Evolutionary conservation across 2,888 invertebrate species (phyloP).

Genomic region (Sarcophaga subvicina): DNA sequence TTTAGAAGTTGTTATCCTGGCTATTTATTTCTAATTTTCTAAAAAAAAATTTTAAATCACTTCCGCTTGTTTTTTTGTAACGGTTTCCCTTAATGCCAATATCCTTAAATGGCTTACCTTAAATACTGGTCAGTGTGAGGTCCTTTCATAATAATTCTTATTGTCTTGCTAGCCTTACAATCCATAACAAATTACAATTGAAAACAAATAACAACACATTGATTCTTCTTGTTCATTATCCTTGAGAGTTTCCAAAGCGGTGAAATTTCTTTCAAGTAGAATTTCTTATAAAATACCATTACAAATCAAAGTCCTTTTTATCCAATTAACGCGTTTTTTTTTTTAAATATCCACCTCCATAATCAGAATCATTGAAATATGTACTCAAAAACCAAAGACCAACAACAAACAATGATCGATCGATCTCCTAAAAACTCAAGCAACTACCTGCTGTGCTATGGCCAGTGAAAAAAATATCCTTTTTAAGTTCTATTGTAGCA

Average conservation of each 20-base stretch:
- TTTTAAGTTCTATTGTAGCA: neutral
- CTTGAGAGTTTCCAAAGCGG: slow-evolving; percentile 49
- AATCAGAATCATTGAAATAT: slow-evolving; percentile 38
- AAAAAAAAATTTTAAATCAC: neutral
- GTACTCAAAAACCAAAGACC: neutral
- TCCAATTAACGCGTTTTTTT: slow-evolving; percentile 63
- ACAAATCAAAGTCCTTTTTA: slow-evolving; percentile 39
- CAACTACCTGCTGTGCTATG: slow-evolving; percentile 4
- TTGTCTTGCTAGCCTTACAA: slow-evolving; percentile 13
- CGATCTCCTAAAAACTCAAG: slow-evolving; percentile 1
- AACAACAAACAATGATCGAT: slow-evolving; percentile 45
- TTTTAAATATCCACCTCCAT: slow-evolving; percentile 61
- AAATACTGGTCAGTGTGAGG: slow-evolving; percentile 65
- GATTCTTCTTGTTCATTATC: slow-evolving; percentile 24
- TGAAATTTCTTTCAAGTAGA: slow-evolving; percentile 31
- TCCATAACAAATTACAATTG: slow-evolving; percentile 59
- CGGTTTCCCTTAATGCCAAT: no score
- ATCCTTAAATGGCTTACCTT: neutral
- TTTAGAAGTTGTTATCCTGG: no score
- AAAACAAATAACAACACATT: slow-evolving; percentile 60
- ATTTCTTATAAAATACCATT: slow-evolving; percentile 9
- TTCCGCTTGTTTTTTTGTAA: neutral
- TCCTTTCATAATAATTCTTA: slow-evolving; percentile 22
- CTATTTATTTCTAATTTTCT: neutral
- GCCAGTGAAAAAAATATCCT: neutral